Evolutionary conservation across 2,113 vertebrate species (phyloP), one percentile per base, ranked within the genome.

Genomic region (Paralichthys olivaceus): DNA sequence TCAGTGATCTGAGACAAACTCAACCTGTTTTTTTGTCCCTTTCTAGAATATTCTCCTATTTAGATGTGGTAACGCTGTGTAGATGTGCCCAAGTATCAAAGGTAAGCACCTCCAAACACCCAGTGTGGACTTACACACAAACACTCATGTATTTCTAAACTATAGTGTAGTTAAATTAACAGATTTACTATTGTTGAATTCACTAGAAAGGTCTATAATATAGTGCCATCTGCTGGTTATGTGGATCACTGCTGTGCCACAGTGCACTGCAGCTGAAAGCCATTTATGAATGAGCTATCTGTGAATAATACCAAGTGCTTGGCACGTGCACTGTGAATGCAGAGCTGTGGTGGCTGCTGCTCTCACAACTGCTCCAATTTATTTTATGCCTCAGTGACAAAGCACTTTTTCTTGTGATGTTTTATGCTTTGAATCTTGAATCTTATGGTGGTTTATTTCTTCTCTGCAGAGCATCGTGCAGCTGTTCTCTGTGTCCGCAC

Each of bases 31-130:
- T 56, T 69, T 25, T 34, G 43, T 93, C 88, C 92, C 69, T 90
- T 87, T 85, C 69, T 86, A 98, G 97, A 95, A 98, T 98, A 95
- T 98, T 98, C 94, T 98, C 97, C 91, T 98, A 97, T 91, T 91
- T 98, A 91, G 97, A 98, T 84, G 97, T 98, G 94, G 96, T 98
- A 77, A 98, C 97, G 71, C 92, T 98, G 78, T 98, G 97, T 90
- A 94, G 96, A 83, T 98, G 97, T 91, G 97, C 97, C 75, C 97
- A 98, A 89, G 97, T 98, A 81, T 98, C 97, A 74, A 98, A 97
- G 97, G 97, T 97, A 96, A 84, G 85, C 17, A 51, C 19, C 55
- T 15, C 23, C 55, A 25, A 17, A 8, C 40, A 13, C 12, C 40
- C 40, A 2, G 12, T 43, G 40, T 14, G 40, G 40, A 43, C 40